phyloP scores from a whole-genome alignment of 1,140 invertebrate genomes.

The Lordiphosa stackelbergi region DNA sequence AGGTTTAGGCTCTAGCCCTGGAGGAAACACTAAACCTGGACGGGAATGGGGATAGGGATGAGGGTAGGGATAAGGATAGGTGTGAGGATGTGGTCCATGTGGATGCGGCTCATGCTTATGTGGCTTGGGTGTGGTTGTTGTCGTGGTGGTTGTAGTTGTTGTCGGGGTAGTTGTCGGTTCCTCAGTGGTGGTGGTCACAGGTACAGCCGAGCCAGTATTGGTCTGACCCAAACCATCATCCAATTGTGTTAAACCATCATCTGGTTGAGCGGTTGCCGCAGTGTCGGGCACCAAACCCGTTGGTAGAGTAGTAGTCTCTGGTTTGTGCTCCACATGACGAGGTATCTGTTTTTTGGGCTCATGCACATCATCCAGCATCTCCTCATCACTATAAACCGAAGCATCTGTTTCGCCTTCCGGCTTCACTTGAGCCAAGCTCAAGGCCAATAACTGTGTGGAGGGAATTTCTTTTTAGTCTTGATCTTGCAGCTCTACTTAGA shows the following conservation, averaged over 20 bases:
- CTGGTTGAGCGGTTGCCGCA: slow-evolving; percentile 17
- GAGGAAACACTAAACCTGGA: slow-evolving; percentile 4
- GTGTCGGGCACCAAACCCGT: slow-evolving; percentile 9
- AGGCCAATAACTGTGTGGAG: slow-evolving; percentile 31
- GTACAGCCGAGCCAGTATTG: slow-evolving; percentile 3
- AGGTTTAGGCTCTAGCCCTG: background rate
- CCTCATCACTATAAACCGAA: slow-evolving; percentile 26
- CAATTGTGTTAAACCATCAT: slow-evolving; percentile 13
- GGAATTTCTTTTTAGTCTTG: background rate
- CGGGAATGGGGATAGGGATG: slow-evolving; percentile 12
- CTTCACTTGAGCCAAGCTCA: slow-evolving; percentile 18
- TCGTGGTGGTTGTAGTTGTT: slow-evolving; percentile 29
- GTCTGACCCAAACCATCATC: slow-evolving; percentile 23
- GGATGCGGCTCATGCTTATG: slow-evolving; percentile 17
- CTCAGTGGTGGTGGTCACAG: slow-evolving; percentile 31
- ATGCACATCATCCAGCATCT: slow-evolving; percentile 30
- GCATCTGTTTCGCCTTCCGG: slow-evolving; percentile 23
- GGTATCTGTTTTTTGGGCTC: slow-evolving; percentile 2
- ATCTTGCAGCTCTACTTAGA: background rate
- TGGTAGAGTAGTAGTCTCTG: slow-evolving; percentile 31
- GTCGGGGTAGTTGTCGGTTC: slow-evolving; percentile 26
- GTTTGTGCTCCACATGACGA: background rate
- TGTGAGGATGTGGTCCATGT: slow-evolving; percentile 4
- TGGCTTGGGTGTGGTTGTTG: slow-evolving; percentile 26
- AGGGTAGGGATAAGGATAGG: slow-evolving; percentile 2